Evolutionary conservation across 1,140 invertebrate species (phyloP).

Genomic region (Drosophila fuyamai): DNA sequence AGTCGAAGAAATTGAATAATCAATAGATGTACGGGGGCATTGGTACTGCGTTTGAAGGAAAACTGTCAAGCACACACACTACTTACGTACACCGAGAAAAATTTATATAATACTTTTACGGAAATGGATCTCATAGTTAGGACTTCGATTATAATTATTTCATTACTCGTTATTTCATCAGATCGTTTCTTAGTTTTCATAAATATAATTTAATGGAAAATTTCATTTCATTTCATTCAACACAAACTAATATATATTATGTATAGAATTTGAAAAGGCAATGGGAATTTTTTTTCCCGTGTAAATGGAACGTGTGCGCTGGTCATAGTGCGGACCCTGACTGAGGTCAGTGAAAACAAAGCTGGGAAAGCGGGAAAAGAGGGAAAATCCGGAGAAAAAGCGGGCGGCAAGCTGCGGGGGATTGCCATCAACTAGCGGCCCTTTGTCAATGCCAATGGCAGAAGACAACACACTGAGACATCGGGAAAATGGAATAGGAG

Average conservation of each 20-base stretch:
- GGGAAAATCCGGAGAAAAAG: background rate
- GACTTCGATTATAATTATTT: too few species aligned
- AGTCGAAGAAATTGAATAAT: conserved; percentile 76
- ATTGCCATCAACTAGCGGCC: conserved; percentile 26
- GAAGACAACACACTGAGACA: conserved; percentile 40
- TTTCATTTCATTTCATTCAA: too few species aligned
- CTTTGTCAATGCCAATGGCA: conserved; percentile 79
- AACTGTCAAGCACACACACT: conserved; percentile 10
- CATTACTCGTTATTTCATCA: too few species aligned
- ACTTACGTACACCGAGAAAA: conserved; percentile 7
- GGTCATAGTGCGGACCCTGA: conserved; percentile 30
- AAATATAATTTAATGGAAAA: too few species aligned
- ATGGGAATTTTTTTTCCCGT: background rate
- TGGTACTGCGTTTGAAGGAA: conserved; percentile 10
- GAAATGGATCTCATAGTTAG: too few species aligned
- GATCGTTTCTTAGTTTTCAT: too few species aligned
- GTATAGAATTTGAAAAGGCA: too few species aligned
- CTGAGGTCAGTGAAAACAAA: conserved; percentile 30
- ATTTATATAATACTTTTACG: background rate
- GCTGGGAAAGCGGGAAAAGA: background rate
- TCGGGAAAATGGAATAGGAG: conserved; percentile 1
- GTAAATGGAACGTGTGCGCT: conserved; percentile 3
- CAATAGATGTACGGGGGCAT: conserved; percentile 42
- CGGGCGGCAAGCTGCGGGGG: conserved; percentile 3
- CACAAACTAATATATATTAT: too few species aligned